Base-by-base conservation (phyloP, 2,888 invertebrate species). In the Cerceris rybyensis region DNA sequence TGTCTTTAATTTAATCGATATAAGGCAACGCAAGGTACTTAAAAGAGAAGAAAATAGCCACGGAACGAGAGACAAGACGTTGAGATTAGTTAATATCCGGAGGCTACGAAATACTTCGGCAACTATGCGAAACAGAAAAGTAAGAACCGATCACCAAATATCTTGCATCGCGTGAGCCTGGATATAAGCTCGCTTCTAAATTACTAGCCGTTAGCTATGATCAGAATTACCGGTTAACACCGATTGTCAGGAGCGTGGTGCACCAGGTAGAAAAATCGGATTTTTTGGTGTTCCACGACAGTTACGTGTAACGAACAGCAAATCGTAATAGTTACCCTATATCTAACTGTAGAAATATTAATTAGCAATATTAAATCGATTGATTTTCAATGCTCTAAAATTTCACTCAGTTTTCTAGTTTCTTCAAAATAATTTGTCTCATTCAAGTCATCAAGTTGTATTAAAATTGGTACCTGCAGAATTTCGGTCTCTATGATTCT, bases 201-300 rank as follows among this genome's bases (percentile, higher is more conserved):
- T 88, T 83, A 83, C 78, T 73, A 73, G 86, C 82, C 76, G 85
- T 87, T 87, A 84, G 79, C 76, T 81, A 75, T 80, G 86, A 85
- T 86, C 86, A 83, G 83, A 87, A 88, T 88, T 88, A 81, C 85
- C 82, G 88, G 86, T 88, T 86, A 86, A 88, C 87, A 84, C 83
- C 81, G 86, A 82, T 80, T 82, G 81, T 83, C 79, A 81, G 81
- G 82, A 86, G 86, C 81, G 72, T 64, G 70, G 60, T 59, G 78
- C 68, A 49, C 43, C 64, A 59, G 50, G 70, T 69, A 78, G 67
- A 84, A 87, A 86, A 86, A 86, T 78, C 76, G 55, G 55, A 50
- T 60, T 59, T 70, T 64, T 73, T 55, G 74, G 80, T 70, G 81
- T 78, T 83, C 80, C 73, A 78, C 85, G 80, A 78, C 82, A 86